Evolutionary conservation across 2,797 vertebrate genomes (phyloP).

Genomic region (Aulostomus chinensis): DNA sequence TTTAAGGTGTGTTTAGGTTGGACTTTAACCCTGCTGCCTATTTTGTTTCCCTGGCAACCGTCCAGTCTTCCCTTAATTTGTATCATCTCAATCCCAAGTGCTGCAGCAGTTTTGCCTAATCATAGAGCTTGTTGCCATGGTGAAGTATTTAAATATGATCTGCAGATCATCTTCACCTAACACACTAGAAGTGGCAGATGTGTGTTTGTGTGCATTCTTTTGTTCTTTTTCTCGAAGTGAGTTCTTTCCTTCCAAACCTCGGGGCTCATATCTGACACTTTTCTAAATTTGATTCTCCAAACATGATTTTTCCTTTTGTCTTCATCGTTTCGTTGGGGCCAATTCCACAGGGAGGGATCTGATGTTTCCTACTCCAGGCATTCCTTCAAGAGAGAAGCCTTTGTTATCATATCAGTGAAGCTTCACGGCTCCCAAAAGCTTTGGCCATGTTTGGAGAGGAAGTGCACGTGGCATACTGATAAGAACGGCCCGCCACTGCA

Average conservation of each 20-base stretch:
- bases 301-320: conserved; percentile 12
- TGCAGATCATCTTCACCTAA: conserved; percentile 66
- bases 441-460: conserved; percentile 62
- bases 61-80: conserved; percentile 77
- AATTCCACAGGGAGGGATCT: conserved; percentile 37
- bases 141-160: conserved; percentile 78
- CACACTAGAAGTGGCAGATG: conserved; percentile 54
- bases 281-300: conserved; percentile 35
- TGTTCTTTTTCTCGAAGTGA: not conserved
- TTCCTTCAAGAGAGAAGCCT: conserved; percentile 49
- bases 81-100: conserved; percentile 78
- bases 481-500: too few species aligned
- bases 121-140: conserved; percentile 81
- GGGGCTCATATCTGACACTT: too few species aligned
- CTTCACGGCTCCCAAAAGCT: conserved; percentile 73
- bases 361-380: conserved; percentile 49
- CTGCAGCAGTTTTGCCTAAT: conserved; percentile 74
- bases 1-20: conserved; percentile 80
- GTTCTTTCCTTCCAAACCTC: too few species aligned
- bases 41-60: conserved; percentile 73
- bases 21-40: conserved; percentile 76
- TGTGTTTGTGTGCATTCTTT: conserved; percentile 30
- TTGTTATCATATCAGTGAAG: conserved; percentile 70
- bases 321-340: too few species aligned
- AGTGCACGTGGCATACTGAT: conserved; percentile 65